Percentiles rank a stretch among this genome's conserved stretches.
Evolutionary conservation across 2,113 vertebrate genomes (phyloP).

Genomic region (Mormyrus lacerda): DNA sequence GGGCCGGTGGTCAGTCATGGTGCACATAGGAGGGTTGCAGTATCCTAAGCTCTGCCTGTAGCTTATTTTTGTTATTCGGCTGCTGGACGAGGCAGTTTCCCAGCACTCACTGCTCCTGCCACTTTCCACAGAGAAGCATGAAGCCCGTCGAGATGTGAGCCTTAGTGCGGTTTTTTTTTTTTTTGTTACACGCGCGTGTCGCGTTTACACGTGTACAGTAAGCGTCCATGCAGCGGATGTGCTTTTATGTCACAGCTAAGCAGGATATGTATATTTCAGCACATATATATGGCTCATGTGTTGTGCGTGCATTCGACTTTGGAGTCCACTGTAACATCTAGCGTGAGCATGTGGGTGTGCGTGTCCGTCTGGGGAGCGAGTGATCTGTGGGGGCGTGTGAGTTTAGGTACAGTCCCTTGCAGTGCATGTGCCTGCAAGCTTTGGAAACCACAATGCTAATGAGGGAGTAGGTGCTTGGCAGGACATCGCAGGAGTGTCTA

Average conservation of each 20-base stretch:
- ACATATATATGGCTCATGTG: not conserved
- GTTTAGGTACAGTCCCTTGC: not conserved
- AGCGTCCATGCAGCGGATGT: not conserved
- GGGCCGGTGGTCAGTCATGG: not conserved
- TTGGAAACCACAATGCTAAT: conserved; percentile 34
- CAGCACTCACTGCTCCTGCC: not conserved
- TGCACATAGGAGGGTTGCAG: not conserved
- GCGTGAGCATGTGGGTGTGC: not conserved
- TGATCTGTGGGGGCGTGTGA: not conserved
- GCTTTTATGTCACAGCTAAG: not conserved
- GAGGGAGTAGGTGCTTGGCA: conserved; percentile 30
- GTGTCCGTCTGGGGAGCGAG: not conserved
- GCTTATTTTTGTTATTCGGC: not conserved
- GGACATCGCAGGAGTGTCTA: conserved; percentile 27
- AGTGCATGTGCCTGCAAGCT: not conserved
- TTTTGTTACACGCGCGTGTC: too few relatives aligned
- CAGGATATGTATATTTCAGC: not conserved
- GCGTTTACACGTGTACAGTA: not conserved
- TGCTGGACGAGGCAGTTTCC: not conserved
- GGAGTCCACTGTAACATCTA: not conserved
- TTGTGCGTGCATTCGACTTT: not conserved
- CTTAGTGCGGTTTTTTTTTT: not conserved
- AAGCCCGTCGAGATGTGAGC: not conserved
- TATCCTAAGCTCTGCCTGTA: not conserved
- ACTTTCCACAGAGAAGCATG: not conserved